Conservation (phyloP, 1,140 invertebrate genomes). For the Paralvinella palmiformis region DNA sequence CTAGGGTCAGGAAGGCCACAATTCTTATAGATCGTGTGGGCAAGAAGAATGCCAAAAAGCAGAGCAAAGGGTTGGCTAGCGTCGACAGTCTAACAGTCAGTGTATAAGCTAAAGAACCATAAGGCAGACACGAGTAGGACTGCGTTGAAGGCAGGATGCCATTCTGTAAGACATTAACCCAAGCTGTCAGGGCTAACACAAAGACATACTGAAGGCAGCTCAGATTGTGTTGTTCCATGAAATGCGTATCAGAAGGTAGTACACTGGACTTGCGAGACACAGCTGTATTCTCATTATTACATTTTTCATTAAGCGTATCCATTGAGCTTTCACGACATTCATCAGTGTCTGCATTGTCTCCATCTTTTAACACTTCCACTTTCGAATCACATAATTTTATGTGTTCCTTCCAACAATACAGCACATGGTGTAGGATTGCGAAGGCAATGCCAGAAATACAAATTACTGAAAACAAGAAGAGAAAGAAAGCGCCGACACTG, state of each 20-base stretch:
- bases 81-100: constrained; percentile 70
- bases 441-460: neutral
- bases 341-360: too few species aligned
- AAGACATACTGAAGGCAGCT: too few species aligned
- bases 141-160: constrained; percentile 77
- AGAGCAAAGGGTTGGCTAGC: constrained; percentile 77
- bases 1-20: constrained; percentile 55
- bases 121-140: constrained; percentile 81
- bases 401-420: neutral
- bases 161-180: constrained; percentile 49
- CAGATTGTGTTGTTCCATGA: too few species aligned
- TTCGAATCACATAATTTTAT: too few species aligned
- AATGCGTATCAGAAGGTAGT: too few species aligned
- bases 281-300: too few species aligned
- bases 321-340: too few species aligned
- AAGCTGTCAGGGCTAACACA: constrained; percentile 33
- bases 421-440: neutral
- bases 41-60: constrained; percentile 71
- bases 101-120: constrained; percentile 71
- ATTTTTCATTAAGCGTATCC: too few species aligned
- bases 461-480: neutral
- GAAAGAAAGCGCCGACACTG: constrained; percentile 2
- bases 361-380: too few species aligned
- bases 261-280: too few species aligned
- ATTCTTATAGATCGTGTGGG: constrained; percentile 56